A percentile compares a stretch with the other conserved stretches of the same genome.
Conservation (phyloP, 2,888 invertebrate species). For the Hyposoter didymator region DNA sequence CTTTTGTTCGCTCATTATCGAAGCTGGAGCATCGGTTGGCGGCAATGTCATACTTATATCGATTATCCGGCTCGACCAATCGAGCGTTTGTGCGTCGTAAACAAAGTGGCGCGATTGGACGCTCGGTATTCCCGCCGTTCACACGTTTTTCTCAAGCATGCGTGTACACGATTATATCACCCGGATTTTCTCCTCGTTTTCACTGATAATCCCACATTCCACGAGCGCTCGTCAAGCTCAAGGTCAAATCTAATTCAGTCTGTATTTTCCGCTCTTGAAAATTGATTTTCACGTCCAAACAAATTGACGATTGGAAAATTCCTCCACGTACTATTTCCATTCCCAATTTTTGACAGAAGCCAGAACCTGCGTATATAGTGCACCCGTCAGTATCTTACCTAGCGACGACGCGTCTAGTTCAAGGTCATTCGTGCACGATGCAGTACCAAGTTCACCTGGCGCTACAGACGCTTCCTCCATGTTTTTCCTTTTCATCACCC, state of each 20-base stretch:
- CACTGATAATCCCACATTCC: constrained; percentile 47
- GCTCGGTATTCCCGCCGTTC: constrained; percentile 72
- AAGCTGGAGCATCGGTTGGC: constrained; percentile 44
- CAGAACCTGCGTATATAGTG: neutral
- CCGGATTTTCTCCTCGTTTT: constrained; percentile 46
- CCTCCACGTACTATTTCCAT: neutral
- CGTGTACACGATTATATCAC: constrained; percentile 30
- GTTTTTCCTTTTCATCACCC: neutral
- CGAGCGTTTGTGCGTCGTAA: constrained; percentile 78
- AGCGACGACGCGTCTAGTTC: constrained; percentile 64
- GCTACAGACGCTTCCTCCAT: constrained; percentile 15
- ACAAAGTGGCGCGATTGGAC: constrained; percentile 73
- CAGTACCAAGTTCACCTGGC: constrained; percentile 66
- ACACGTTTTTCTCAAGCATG: constrained; percentile 57
- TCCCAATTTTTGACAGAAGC: neutral
- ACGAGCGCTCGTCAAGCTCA: constrained; percentile 23
- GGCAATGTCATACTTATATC: constrained; percentile 74
- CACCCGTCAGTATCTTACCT: constrained; percentile 9
- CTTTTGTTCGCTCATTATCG: neutral
- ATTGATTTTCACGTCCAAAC: neutral
- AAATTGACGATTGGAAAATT: neutral
- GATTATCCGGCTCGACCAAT: constrained; percentile 76
- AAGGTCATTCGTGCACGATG: constrained; percentile 60
- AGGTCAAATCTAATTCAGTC: constrained; percentile 16
- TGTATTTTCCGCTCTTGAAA: neutral